Evolutionary conservation across 2,113 vertebrate species (phyloP).

Genomic region (Actenoides lindsayi): DNA sequence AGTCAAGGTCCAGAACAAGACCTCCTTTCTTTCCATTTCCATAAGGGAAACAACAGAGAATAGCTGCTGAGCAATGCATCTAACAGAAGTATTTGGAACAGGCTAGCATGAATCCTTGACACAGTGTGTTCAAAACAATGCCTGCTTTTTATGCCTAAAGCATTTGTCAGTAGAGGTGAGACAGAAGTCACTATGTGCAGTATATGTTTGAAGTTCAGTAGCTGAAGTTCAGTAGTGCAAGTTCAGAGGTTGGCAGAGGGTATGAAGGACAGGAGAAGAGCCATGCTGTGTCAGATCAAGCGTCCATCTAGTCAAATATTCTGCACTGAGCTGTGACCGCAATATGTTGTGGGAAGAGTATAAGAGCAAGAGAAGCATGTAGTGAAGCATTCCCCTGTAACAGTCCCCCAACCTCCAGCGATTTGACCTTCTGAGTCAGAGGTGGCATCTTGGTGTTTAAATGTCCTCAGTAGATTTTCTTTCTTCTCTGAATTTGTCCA

Average conservation of each 20-base stretch:
- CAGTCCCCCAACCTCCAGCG: not conserved
- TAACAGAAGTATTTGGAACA: not conserved
- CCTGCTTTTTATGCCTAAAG: not conserved
- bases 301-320: not conserved
- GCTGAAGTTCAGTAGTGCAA: not conserved
- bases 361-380: not conserved
- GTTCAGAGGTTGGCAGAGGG: not conserved
- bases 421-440: not conserved
- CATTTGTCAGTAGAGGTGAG: not conserved
- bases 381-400: not conserved
- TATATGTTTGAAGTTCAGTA: not conserved
- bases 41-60: not conserved
- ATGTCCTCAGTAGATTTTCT: not conserved
- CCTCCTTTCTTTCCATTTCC: not conserved
- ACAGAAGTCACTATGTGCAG: not conserved
- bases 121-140: not conserved
- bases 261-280: not conserved
- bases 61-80: not conserved
- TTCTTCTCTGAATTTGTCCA: not conserved
- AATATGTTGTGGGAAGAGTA: not conserved
- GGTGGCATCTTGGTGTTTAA: not conserved
- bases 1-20: not conserved
- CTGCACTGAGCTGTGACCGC: not conserved
- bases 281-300: not conserved
- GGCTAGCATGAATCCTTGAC: not conserved